Conservation (phyloP, 2,888 invertebrate species). For the Osmoderma eremita region DNA sequence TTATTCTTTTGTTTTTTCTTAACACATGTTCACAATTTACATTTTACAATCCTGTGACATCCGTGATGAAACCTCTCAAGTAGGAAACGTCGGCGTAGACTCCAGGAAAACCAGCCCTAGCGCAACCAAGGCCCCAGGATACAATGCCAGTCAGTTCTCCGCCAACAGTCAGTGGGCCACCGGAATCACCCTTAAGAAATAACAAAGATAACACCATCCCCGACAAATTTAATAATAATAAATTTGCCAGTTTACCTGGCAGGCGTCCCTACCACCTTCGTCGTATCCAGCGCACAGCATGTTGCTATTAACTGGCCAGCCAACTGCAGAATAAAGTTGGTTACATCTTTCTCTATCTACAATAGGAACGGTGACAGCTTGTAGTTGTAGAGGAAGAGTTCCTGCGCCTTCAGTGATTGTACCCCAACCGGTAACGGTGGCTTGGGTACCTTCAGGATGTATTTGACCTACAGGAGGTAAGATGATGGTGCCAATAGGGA, state of each 20-base stretch:
- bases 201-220: too few relatives aligned
- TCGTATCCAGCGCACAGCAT: conserved; percentile 49
- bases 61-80: conserved; percentile 46
- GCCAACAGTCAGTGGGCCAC: conserved; percentile 52
- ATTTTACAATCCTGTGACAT: conserved; percentile 19
- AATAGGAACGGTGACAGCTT: conserved; percentile 44
- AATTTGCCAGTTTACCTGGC: conserved; percentile 42
- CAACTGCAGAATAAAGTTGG: conserved; percentile 33
- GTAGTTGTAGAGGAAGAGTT: conserved; percentile 34
- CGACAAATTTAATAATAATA: background rate
- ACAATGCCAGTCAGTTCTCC: conserved; percentile 51
- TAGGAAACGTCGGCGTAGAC: conserved; percentile 52
- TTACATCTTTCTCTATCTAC: conserved; percentile 42
- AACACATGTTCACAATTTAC: too few relatives aligned
- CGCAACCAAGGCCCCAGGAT: conserved; percentile 56
- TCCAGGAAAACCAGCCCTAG: conserved; percentile 49
- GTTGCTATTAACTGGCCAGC: conserved; percentile 36
- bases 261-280: conserved; percentile 46
- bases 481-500: conserved; percentile 16
- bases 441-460: conserved; percentile 27
- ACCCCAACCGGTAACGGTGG: conserved; percentile 46
- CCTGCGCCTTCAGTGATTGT: conserved; percentile 39
- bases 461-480: conserved; percentile 29
- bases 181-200: conserved; percentile 53
- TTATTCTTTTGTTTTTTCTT: too few relatives aligned